Percentiles rank a stretch among this genome's conserved stretches.
These are phyloP conservation scores for Dendrophyllia cribrosa DNA, from an alignment of 64 coral and sea anemone species.

Conservation along the genomic window DNA sequence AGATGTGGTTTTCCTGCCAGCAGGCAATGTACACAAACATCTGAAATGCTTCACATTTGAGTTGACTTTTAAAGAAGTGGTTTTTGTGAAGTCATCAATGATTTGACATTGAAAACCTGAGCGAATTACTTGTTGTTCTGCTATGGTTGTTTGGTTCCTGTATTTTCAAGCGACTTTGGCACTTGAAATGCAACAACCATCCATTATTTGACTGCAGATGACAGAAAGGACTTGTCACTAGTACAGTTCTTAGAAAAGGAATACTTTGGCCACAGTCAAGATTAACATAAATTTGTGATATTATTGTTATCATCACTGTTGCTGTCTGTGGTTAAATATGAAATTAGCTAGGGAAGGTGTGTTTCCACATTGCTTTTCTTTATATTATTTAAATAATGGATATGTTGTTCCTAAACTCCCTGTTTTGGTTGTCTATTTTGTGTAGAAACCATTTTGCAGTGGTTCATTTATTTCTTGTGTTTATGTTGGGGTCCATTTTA, in stretches of 20 bases:
- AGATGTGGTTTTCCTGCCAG: background rate
- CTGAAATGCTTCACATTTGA: background rate
- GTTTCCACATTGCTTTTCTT: slow-evolving; percentile 7
- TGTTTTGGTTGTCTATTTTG: background rate
- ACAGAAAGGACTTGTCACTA: background rate
- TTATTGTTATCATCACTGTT: slow-evolving; percentile 2
- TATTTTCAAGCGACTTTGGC: background rate
- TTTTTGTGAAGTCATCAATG: background rate
- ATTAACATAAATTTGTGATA: background rate
- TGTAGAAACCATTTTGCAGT: background rate
- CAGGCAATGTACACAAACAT: background rate
- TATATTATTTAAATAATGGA: slow-evolving; percentile 15
- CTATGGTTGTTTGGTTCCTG: background rate
- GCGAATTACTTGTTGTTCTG: background rate
- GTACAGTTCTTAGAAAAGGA: background rate
- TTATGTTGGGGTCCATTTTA: background rate
- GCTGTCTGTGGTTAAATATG: background rate
- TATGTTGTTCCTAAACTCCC: slow-evolving; percentile 19
- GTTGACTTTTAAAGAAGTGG: background rate
- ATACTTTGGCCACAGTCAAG: background rate
- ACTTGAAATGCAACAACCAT: slow-evolving; percentile 20
- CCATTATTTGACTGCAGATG: background rate
- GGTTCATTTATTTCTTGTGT: slow-evolving; percentile 15
- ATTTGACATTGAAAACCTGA: background rate
- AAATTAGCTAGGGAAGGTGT: slow-evolving; percentile 1